Base-by-base conservation (phyloP, 2,797 vertebrate species). In the Sebastes cheni region DNA sequence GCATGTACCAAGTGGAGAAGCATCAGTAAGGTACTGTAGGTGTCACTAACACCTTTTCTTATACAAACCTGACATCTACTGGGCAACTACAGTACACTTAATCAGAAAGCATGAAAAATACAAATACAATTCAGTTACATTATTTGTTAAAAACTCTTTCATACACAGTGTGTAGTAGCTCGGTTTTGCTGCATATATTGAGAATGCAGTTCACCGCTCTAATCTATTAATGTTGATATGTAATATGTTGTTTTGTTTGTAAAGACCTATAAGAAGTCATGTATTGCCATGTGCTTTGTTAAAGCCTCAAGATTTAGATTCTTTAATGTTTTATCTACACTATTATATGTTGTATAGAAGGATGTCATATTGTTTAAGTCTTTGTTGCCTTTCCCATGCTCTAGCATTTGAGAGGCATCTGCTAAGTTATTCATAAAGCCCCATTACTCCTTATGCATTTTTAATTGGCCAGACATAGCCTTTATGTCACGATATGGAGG, bases 381-480 rank as follows among this genome's bases (percentile, higher is more conserved):
- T 67, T 56, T 83, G 77, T 89, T 82, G 81, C 86, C 69, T 84
- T 83, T 82, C 56, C 79, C 39, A 56, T 69, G 82, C 85, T 86
- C 77, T 7, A 73, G 94, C 95, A 93, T 96, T 96, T 94, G 92
- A 96, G 94, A 95, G 95, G 96, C 95, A 95, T 95, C 96, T 97
- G 95, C 96, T 98, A 95, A 97, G 96, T 97, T 98, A 98, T 99
- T 98, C 97, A 98, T 97, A 97, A 96, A 97, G 94, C 94, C 94
- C 96, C 97, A 97, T 99, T 97, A 98, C 95, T 96, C 96, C 97
- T 97, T 96, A 97, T 98, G 87, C 96, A 98, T 97, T 96, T 97
- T 98, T 98, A 96, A 98, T 97, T 92, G 96, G 91, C 87, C 95
- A 96, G 96, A 96, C 96, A 96, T 96, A 96, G 96, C 96, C 96